Evolutionary conservation across 1,140 invertebrate species (phyloP), one percentile per base, ranked within the genome.

Genomic region (Sipha flava): DNA sequence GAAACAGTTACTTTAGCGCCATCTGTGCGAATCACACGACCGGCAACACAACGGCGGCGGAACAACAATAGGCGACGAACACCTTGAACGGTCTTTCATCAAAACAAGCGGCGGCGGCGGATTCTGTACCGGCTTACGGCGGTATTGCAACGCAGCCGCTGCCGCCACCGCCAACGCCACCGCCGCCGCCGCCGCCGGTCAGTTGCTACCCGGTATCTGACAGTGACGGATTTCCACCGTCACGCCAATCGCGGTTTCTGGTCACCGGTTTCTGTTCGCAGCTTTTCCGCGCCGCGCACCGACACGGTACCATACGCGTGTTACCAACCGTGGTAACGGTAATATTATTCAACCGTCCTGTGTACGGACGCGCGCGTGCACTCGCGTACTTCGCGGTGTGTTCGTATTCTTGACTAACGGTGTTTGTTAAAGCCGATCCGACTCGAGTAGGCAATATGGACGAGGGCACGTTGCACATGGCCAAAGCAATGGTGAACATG

Each of bases 401-500:
- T n/a, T n/a, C n/a, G n/a, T n/a, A n/a, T n/a, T n/a, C n/a, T n/a
- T n/a, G n/a, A n/a, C n/a, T n/a, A n/a, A n/a, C n/a, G n/a, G n/a
- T n/a, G n/a, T n/a, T n/a, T n/a, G n/a, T n/a, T n/a, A n/a, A n/a
- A n/a, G n/a, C n/a, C n/a, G n/a, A n/a, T n/a, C n/a, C n/a, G n/a
- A n/a, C n/a, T n/a, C n/a, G n/a, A n/a, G n/a, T n/a, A n/a, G n/a
- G n/a, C n/a, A n/a, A n/a, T n/a, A 90, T 91, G 89, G 89, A 91
- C 84, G 90, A 92, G 82, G 87, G 89, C 83, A 89, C 91, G 82
- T 81, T 92, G 49, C 87, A 89, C 80, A 84, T 91, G 83, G 91
- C 91, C 2, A 87, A 88, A 18, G 88, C 89, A 31, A 86, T 92
- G 81, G 89, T 90, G 14, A 88, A 83, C 26, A 83, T 86, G 43